phyloP scores from a whole-genome alignment of 1,140 invertebrate species.

The Drosophila melanica region DNA sequence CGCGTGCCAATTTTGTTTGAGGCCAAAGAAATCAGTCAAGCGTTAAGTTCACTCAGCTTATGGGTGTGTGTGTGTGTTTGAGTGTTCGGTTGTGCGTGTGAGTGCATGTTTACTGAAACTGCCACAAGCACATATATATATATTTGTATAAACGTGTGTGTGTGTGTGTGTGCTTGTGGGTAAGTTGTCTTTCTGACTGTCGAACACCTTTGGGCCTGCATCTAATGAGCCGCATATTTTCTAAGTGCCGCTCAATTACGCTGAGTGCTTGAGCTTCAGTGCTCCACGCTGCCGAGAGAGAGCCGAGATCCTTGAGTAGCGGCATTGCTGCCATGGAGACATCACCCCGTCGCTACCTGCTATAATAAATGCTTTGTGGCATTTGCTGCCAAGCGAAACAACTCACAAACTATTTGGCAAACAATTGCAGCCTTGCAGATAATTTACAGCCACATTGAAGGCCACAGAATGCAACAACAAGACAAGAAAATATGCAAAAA shows the following conservation, averaged over 20 bases:
- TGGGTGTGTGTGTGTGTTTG: constrained; percentile 14
- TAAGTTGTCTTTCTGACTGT: constrained; percentile 32
- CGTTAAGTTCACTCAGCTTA: constrained; percentile 54
- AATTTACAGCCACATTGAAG: constrained; percentile 47
- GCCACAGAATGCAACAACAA: constrained; percentile 19
- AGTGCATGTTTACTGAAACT: constrained; percentile 22
- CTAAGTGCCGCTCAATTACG: constrained; percentile 79
- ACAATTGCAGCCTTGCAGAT: constrained; percentile 38
- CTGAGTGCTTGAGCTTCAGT: constrained; percentile 61
- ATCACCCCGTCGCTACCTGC: constrained; percentile 8
- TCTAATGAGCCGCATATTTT: constrained; percentile 78
- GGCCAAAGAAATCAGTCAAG: constrained; percentile 72
- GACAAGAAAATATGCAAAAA: constrained; percentile 43
- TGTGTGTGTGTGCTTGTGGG: neutral
- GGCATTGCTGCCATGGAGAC: constrained; percentile 4
- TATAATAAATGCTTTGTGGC: constrained; percentile 51
- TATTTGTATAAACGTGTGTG: no score
- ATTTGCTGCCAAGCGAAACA: constrained; percentile 30
- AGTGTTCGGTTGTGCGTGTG: constrained; percentile 18
- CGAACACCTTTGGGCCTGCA: constrained; percentile 45
- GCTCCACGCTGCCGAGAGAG: constrained; percentile 4
- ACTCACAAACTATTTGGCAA: constrained; percentile 48
- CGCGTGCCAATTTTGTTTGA: constrained; percentile 64
- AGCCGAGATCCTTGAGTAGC: constrained; percentile 14
- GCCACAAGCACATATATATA: constrained; percentile 4